A percentile compares a stretch with the other conserved stretches of the same genome.
These are phyloP conservation scores for Conopomorpha cramerella DNA, from an alignment of 1,140 invertebrate species.

Conservation along the genomic window DNA sequence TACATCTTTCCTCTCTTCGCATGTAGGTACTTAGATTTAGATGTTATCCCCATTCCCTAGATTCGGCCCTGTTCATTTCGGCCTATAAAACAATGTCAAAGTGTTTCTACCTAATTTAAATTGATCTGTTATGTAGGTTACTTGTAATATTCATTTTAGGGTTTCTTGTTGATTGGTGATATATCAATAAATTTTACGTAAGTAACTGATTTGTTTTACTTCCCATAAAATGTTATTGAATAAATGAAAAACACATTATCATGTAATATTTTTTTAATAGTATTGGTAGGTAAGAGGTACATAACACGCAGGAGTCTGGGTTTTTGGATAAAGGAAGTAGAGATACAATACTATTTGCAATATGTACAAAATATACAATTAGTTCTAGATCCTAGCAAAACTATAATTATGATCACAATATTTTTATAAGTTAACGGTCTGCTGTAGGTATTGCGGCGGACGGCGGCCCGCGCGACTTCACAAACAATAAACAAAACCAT, in stretches of 20 bases:
- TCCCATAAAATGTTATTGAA: no score
- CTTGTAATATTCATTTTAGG: no score
- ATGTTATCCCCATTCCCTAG: no score
- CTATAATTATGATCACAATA: constrained; percentile 62
- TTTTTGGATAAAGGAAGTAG: constrained; percentile 56
- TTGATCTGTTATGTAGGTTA: no score
- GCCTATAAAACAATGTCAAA: no score
- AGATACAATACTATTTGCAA: constrained; percentile 63
- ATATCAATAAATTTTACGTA: no score
- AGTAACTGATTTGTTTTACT: no score
- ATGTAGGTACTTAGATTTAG: no score
- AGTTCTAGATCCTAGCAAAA: constrained; percentile 50
- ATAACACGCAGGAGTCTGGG: constrained; percentile 62
- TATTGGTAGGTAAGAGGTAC: constrained; percentile 64
- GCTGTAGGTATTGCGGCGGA: constrained; percentile 3
- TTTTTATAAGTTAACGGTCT: constrained; percentile 49
- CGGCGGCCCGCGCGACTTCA: constrained; percentile 6
- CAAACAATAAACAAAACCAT: constrained; percentile 26
- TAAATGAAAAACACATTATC: constrained; percentile 24
- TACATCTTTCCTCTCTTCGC: no score
- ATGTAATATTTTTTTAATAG: constrained; percentile 63
- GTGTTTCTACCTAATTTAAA: no score
- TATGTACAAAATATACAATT: constrained; percentile 65
- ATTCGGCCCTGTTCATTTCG: no score
- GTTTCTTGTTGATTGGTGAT: no score